These are phyloP conservation scores for Astreopora myriophthalma DNA, from an alignment of 64 coral and sea anemone genomes.

Conservation along the genomic window DNA sequence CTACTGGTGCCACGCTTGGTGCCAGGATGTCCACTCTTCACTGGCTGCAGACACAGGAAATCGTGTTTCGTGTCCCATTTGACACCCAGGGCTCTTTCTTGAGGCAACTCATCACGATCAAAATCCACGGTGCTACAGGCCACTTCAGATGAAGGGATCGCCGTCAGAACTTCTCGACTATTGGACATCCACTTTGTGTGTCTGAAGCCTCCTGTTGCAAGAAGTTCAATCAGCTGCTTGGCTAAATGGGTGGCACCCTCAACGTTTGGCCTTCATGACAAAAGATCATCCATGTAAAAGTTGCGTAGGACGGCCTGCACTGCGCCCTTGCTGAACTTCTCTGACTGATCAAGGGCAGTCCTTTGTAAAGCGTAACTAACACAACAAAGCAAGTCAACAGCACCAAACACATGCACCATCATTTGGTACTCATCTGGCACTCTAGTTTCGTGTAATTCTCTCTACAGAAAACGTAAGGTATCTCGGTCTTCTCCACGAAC, in stretches of 20 bases:
- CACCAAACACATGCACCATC: not conserved
- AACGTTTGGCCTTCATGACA: not conserved
- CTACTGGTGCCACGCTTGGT: not conserved
- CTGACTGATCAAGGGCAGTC: not conserved
- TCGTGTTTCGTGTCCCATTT: not conserved
- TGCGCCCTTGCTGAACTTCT: not conserved
- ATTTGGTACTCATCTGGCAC: slow-evolving; percentile 40
- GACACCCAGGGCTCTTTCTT: not conserved
- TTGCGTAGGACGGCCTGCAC: not conserved
- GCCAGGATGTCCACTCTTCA: not conserved
- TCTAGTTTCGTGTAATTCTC: slow-evolving; percentile 23
- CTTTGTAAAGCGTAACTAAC: slow-evolving; percentile 35
- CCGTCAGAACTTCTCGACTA: not conserved
- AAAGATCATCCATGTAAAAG: not conserved
- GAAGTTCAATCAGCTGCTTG: not conserved
- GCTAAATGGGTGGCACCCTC: not conserved
- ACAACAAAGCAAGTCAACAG: not conserved
- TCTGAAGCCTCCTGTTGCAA: not conserved
- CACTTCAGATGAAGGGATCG: slow-evolving; percentile 10
- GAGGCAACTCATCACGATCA: not conserved
- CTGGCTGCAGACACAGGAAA: not conserved
- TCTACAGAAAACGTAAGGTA: slow-evolving; percentile 54
- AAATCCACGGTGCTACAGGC: not conserved
- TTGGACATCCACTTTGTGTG: not conserved
- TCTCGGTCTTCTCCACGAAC: slow-evolving; percentile 46